Evolutionary conservation across 2,797 vertebrate genomes (phyloP).

Genomic region (Momotus momota): DNA sequence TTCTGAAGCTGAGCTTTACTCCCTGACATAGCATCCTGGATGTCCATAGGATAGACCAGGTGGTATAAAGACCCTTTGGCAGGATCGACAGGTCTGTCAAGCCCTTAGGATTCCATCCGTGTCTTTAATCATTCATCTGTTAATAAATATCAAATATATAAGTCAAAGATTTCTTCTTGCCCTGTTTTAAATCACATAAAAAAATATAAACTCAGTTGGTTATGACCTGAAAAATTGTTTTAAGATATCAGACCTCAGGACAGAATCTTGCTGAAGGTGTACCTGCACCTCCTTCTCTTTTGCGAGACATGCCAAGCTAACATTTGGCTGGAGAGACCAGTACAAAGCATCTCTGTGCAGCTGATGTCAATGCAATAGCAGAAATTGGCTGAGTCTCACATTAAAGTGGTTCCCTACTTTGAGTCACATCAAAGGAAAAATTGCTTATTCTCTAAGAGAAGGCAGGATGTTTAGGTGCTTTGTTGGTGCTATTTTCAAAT

Average conservation of each 20-base stretch:
- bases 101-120: background rate
- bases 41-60: background rate
- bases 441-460: constrained; percentile 29
- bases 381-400: constrained; percentile 15
- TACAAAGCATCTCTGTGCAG: background rate
- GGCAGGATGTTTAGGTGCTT: background rate
- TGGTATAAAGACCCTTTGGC: constrained; percentile 21
- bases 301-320: constrained; percentile 1
- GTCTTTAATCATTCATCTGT: constrained; percentile 1
- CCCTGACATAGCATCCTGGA: background rate
- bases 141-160: background rate
- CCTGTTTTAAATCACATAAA: background rate
- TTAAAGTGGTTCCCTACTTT: constrained; percentile 43
- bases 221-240: background rate
- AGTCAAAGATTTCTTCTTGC: background rate
- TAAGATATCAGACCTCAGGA: background rate
- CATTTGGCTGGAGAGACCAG: background rate
- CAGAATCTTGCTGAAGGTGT: background rate
- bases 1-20: background rate
- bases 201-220: background rate
- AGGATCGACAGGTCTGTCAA: background rate
- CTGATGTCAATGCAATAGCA: constrained; percentile 24
- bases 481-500: constrained; percentile 7
- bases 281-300: background rate
- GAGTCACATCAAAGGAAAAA: constrained; percentile 48